phyloP scores from a whole-genome alignment of 2,797 vertebrate species.

The Lemur catta region DNA sequence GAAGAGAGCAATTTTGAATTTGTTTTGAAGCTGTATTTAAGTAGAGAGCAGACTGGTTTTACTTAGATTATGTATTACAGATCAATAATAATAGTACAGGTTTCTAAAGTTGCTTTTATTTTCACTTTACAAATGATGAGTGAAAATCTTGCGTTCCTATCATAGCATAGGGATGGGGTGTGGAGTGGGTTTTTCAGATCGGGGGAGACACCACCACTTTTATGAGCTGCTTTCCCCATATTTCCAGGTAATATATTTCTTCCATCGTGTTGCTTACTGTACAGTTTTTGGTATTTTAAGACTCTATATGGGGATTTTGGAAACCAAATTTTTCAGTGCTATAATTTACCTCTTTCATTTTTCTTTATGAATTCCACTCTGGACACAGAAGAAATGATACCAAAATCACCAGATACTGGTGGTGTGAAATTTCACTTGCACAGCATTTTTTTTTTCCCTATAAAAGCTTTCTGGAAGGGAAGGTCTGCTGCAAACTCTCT shows the following conservation, averaged over 20 bases:
- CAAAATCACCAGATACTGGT: neutral
- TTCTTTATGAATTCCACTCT: neutral
- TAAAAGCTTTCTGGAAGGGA: neutral
- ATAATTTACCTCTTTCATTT: neutral
- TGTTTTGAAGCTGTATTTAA: neutral
- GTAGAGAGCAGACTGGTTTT: neutral
- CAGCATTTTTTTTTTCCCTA: neutral
- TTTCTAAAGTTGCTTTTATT: slow-evolving; percentile 21
- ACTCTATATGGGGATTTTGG: neutral
- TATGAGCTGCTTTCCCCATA: neutral
- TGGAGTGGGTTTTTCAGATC: accelerated
- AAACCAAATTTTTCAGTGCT: neutral
- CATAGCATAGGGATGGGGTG: accelerated
- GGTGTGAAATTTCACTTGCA: neutral
- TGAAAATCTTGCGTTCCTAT: no score
- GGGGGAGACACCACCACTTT: accelerated
- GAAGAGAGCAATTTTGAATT: neutral
- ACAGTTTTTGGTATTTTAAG: neutral
- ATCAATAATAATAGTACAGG: neutral
- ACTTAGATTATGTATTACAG: neutral
- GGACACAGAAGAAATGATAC: neutral
- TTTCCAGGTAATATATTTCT: neutral
- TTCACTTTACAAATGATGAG: neutral
- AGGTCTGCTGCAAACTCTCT: neutral
- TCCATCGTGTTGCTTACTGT: neutral